Percentiles rank a stretch among this genome's conserved stretches.
Evolutionary conservation across 2,113 vertebrate genomes (phyloP).

Genomic region (Cochlearius cochlearius): DNA sequence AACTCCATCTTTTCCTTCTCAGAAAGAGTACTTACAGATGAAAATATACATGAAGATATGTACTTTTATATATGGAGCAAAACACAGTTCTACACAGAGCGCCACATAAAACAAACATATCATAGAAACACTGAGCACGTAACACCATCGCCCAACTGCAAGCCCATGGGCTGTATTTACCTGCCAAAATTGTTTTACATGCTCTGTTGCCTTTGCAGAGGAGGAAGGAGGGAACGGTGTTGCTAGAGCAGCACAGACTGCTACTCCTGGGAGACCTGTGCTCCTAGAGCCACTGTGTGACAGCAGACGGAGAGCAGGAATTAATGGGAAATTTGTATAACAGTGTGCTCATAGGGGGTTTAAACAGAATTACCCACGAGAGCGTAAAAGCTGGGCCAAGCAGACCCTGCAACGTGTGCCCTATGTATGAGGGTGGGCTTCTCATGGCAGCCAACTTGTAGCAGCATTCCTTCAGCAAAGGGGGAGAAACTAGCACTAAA

Average conservation of each 20-base stretch:
- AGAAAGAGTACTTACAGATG: neutral
- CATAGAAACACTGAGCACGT: neutral
- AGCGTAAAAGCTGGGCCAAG: neutral
- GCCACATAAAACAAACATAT: neutral
- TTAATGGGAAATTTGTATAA: neutral
- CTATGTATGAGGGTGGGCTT: neutral
- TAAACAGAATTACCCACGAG: neutral
- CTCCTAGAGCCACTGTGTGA: neutral
- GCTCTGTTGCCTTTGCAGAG: neutral
- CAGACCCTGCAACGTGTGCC: neutral
- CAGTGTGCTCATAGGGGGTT: neutral
- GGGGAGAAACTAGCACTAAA: neutral
- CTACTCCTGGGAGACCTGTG: neutral
- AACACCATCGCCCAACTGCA: neutral
- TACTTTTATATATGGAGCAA: neutral
- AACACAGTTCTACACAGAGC: neutral
- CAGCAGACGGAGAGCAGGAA: neutral
- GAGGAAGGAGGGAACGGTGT: neutral
- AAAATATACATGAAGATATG: neutral
- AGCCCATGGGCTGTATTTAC: neutral
- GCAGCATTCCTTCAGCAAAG: neutral
- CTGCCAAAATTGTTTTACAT: neutral
- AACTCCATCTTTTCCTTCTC: neutral
- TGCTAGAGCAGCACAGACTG: neutral
- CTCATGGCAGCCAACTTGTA: neutral